Base-by-base conservation (phyloP, 2,888 invertebrate genomes). In the Cephus pulcher region DNA sequence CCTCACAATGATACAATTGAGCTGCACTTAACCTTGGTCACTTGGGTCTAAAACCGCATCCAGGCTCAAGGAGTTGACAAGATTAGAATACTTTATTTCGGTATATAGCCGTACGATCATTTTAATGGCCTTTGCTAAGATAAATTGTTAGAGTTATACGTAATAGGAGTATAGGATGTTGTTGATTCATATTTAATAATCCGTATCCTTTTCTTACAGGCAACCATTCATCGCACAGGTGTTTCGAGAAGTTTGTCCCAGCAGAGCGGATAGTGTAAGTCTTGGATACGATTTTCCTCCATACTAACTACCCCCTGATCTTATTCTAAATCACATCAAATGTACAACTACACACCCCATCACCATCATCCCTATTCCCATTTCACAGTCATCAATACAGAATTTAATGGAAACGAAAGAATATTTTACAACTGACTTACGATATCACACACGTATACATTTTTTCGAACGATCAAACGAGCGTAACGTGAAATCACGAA, bases 221-320 rank as follows among this genome's bases (percentile, higher is more conserved):
- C 95, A 96, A 93, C 93, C 94, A 87, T 94, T 96, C 86, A 94
- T 97, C 91, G 96, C 96, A 93, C 94, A 95, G 92, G 94, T 96
- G 92, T 96, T 95, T 94, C 95, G 95, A 93, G 94, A 95, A 93
- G 94, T 95, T 92, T 95, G 95, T 92, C 96, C 96, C 86, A 94
- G 95, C 90, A 94, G 94, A 93, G 94, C 94, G 84, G 95, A 95
- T 92, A 95, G 94, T 90, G 94, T 94, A 93, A 93, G 93, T 94
- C 90, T 90, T 88, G 88, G 88, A 87, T 90, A 89, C 86, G 89
- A 90, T 85, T 86, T 86, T 79, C 84, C 87, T 87, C 85, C 86
- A 85, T 85, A 78, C 83, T 88, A 89, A 90, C 87, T 90, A 89
- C 89, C 88, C 86, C 23, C 78, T 84, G 86, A 85, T 84, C 85